Base-by-base conservation (phyloP, 1,140 invertebrate species). In the Popillia japonica region DNA sequence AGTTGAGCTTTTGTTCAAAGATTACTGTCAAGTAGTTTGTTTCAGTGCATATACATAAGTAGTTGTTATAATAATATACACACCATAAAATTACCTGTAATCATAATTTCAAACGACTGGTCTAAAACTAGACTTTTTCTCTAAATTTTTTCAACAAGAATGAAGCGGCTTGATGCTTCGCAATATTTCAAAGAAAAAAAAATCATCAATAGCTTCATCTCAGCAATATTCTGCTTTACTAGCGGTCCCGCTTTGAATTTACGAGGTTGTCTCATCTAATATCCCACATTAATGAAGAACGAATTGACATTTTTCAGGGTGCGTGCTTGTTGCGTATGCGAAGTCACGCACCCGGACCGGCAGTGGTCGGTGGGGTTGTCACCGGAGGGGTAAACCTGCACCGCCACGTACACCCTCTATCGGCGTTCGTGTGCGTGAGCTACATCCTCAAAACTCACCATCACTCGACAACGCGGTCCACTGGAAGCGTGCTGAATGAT, bases 301-400 rank as follows among this genome's bases (percentile, higher is more conserved):
- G 83, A 84, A 84, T 84, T 84, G 83, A 84, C 83, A 83, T 84
- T 84, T 84, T 84, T 84, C 82, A 78, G 83, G 83, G 83, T 84
- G 81, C 83, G 83, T 84, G 83, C 82, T 82, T 80, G 82, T 83
- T 84, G 80, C 80, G 82, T 84, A 84, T 84, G 83, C 83, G 79
- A 80, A 84, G 83, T 83, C 83, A 84, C 82, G 83, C 79, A 44
- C 78, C 68, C 77, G 59, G 40, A 75, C 42, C n/a, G n/a, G n/a
- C n/a, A 76, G 40, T 61, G 74, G 77, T 40, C 27, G 40, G 41
- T 41, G 72, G 40, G 64, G 77, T 73, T 68, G 78, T 72, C 48
- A 44, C 23, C n/a, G n/a, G n/a, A n/a, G n/a, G 68, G 64, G 72
- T 48, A 80, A 78, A 73, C 55, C 78, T 73, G 79, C 75, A 76